Evolutionary conservation across 1,140 invertebrate genomes (phyloP).

Genomic region (Paramacrobiotus metropolitanus): DNA sequence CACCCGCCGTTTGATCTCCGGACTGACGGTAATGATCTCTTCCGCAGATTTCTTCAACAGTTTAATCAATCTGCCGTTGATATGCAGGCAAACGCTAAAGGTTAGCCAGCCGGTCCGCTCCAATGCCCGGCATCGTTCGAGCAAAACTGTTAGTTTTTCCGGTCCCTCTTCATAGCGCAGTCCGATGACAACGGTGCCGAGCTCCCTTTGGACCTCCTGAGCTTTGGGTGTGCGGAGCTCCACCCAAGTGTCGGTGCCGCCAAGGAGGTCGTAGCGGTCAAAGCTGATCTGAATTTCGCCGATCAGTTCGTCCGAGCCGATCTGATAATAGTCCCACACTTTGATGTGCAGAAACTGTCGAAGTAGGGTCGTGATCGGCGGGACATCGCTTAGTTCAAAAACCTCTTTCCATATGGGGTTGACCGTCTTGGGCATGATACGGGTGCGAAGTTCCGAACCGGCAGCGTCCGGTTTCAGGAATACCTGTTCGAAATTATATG

Average conservation of each 20-base stretch:
- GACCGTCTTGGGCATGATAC: neutral
- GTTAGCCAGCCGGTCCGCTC: neutral
- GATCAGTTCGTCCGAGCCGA: neutral
- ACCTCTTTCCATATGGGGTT: slow-evolving; percentile 1
- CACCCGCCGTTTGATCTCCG: neutral
- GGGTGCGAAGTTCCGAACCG: neutral
- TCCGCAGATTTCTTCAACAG: neutral
- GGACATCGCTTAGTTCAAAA: neutral
- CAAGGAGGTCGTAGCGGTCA: neutral
- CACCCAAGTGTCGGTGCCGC: neutral
- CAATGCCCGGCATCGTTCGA: neutral
- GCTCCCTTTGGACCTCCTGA: neutral
- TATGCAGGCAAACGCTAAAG: neutral
- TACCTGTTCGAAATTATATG: no score
- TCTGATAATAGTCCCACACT: neutral
- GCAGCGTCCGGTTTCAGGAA: neutral
- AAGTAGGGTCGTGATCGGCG: neutral
- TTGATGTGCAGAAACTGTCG: neutral
- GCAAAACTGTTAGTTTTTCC: neutral
- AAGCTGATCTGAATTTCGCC: neutral
- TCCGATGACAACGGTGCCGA: neutral
- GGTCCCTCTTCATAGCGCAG: neutral
- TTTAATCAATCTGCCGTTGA: neutral
- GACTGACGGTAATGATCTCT: neutral
- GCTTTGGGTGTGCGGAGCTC: neutral